Base-by-base conservation (phyloP, 1,140 invertebrate genomes). In the Lepidostoma basale region DNA sequence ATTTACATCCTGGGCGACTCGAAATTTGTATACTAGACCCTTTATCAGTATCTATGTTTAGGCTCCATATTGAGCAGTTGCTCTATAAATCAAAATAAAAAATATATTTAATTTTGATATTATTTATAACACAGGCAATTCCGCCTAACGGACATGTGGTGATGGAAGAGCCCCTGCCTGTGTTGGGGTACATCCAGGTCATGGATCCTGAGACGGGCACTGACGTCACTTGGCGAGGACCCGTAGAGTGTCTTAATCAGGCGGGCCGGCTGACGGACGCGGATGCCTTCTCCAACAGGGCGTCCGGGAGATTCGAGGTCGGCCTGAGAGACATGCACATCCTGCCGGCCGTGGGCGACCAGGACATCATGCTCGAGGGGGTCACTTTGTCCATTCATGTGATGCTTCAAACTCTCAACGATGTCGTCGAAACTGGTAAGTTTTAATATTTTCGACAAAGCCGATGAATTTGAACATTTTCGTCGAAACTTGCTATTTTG, bases 211-310 rank as follows among this genome's bases (percentile, higher is more conserved):
- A 20, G 3, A 63, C 60, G 8, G 26, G 26, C 5, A 28, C 10
- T 6, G 60, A 63, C 42, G 22, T 33, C 9, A 18, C 26, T 2
- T 63, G 60, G 60, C 42, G 33, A n/a, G 60, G 60, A 8, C n/a
- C 22, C n/a, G 44, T 63, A 10, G 60, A 63, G 26, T 63, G 60
- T n/a, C 18, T 63, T 6, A 63, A 63, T 33, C 40, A 63, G 26
- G 25, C 60, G 16, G 44, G 44, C 2, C 39, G 44, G 1, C 44
- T 42, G 6, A 33, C 60, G 8, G 40, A 63, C 25, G 14, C 23
- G 0, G 60, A 63, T 3, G 18, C 23, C 12, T 63, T 23, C 44
- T 22, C 60, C 26, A 47, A 49, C 42, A 25, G 60, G n/a, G 6
- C 18, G 18, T 47, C 42, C 12, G 60, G 60, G 14, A n/a, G 60